These are phyloP conservation scores for Acrocephalus scirpaceus DNA, from an alignment of 2,797 vertebrate species.

Conservation along the genomic window DNA sequence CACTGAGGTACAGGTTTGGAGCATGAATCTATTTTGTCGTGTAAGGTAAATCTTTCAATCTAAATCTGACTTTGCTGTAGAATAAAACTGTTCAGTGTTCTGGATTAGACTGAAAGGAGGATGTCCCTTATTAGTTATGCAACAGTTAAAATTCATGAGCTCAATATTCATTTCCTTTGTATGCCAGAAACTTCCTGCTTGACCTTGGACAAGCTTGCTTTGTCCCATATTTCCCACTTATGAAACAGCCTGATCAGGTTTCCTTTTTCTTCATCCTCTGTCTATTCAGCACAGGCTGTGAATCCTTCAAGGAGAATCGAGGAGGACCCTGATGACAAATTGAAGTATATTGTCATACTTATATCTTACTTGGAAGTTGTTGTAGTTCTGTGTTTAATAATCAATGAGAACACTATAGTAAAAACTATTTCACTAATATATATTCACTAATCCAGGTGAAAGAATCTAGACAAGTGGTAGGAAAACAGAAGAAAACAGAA, in stretches of 20 bases:
- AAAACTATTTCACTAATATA: neutral
- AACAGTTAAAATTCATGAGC: conserved; percentile 46
- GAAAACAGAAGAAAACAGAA: neutral
- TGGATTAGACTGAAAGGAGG: neutral
- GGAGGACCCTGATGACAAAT: neutral
- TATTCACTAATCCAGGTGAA: neutral
- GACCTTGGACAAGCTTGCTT: conserved; percentile 21
- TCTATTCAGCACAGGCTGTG: neutral
- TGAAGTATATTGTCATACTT: neutral
- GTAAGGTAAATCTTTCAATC: neutral
- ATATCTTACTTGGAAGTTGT: neutral
- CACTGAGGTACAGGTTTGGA: neutral
- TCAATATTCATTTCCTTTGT: conserved; percentile 60
- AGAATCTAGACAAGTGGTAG: neutral
- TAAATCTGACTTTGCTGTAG: neutral
- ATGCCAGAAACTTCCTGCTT: conserved; percentile 49
- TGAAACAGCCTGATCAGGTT: conserved; percentile 25
- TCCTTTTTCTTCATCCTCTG: conserved; percentile 6
- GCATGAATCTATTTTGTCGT: neutral
- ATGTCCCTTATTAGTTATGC: conserved; percentile 12
- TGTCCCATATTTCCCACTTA: conserved; percentile 51
- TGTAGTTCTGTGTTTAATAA: neutral
- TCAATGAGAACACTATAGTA: neutral
- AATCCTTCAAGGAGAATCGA: neutral
- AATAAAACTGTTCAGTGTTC: neutral